Evolutionary conservation across 2,797 vertebrate genomes (phyloP).

Genomic region (Sebastes wilsoni): DNA sequence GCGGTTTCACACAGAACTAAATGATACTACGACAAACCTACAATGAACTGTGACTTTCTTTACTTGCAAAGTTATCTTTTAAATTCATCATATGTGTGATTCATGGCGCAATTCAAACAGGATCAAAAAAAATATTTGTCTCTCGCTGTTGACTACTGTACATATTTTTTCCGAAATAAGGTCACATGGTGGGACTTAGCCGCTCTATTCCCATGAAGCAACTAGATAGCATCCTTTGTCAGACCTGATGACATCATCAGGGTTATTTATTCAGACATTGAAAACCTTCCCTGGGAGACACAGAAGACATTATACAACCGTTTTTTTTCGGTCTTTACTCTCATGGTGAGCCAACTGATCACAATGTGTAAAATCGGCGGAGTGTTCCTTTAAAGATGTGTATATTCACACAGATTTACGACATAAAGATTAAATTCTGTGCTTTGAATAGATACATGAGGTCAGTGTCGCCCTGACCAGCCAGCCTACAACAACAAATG

Average conservation of each 20-base stretch:
- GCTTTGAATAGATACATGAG: neutral
- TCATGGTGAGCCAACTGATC: too few relatives aligned
- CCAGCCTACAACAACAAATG: neutral
- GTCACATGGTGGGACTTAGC: too few relatives aligned
- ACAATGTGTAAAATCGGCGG: rapidly evolving
- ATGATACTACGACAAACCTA: too few relatives aligned
- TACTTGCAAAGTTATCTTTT: too few relatives aligned
- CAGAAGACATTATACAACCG: neutral
- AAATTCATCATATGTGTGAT: too few relatives aligned
- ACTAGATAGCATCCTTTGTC: neutral
- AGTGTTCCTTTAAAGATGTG: neutral
- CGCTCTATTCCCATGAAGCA: neutral
- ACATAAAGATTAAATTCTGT: neutral
- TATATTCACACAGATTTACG: neutral
- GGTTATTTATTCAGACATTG: neutral
- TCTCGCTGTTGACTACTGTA: too few relatives aligned
- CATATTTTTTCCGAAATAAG: too few relatives aligned
- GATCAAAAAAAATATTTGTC: too few relatives aligned
- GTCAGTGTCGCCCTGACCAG: neutral
- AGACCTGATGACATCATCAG: neutral
- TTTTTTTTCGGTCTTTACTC: too few relatives aligned
- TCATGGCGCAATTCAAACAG: too few relatives aligned
- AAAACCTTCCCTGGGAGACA: neutral
- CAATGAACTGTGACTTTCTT: too few relatives aligned
- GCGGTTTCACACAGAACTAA: too few relatives aligned